A percentile compares a stretch with the other conserved stretches of the same genome.
These are phyloP conservation scores for Cactoblastis cactorum DNA, from an alignment of 2,888 invertebrate species.

Conservation along the genomic window DNA sequence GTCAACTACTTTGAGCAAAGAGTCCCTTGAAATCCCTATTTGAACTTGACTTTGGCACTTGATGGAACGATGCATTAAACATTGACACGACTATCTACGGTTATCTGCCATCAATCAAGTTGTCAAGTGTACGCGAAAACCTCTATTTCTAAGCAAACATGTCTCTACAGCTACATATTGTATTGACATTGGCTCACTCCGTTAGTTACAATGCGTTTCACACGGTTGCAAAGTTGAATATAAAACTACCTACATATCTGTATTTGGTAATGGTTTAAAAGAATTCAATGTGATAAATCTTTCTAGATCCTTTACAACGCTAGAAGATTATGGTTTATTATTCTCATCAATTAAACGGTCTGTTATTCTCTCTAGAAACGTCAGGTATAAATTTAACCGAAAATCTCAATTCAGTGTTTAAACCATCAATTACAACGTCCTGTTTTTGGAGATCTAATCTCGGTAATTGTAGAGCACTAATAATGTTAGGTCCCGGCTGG, in stretches of 20 bases:
- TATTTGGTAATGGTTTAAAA: background rate
- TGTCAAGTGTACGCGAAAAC: slow-evolving; percentile 31
- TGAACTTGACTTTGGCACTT: slow-evolving; percentile 29
- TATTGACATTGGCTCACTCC: slow-evolving; percentile 28
- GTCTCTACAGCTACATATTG: slow-evolving; percentile 20
- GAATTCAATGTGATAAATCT: background rate
- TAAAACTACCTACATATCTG: background rate
- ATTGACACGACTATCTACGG: slow-evolving; percentile 18
- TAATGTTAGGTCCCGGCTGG: slow-evolving; percentile 33
- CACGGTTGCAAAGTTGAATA: slow-evolving; percentile 22
- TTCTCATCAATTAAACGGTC: background rate
- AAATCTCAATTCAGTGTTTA: background rate
- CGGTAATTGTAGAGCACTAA: slow-evolving; percentile 48
- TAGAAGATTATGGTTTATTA: background rate
- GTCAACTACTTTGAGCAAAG: background rate
- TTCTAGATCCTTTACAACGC: background rate
- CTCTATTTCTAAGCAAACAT: slow-evolving; percentile 33
- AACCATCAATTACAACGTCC: slow-evolving; percentile 34
- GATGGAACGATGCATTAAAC: slow-evolving; percentile 19
- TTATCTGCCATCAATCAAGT: slow-evolving; percentile 34
- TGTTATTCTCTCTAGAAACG: too few relatives aligned
- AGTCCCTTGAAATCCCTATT: background rate
- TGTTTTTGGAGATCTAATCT: slow-evolving; percentile 53
- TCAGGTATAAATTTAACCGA: background rate
- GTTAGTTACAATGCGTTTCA: slow-evolving; percentile 36